A percentile compares a stretch with the other conserved stretches of the same genome.
Evolutionary conservation across 1,140 invertebrate species (phyloP).

Genomic region (Trichonephila clavata): DNA sequence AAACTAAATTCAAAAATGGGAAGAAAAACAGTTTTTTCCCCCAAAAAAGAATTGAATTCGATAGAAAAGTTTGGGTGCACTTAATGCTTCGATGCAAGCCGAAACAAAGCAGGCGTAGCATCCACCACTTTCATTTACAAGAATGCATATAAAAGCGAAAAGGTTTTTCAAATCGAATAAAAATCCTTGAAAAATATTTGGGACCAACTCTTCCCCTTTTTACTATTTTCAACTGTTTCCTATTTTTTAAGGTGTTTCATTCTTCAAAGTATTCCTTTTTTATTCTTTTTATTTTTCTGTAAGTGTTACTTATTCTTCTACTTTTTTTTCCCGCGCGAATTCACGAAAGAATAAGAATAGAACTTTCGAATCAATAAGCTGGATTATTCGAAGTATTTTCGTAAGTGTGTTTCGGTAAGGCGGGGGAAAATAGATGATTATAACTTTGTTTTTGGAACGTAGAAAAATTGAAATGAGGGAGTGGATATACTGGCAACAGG

Average conservation of each 20-base stretch:
- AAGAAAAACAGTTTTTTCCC: neutral
- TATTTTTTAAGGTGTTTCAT: neutral
- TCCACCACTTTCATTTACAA: conserved; percentile 31
- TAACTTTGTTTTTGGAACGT: neutral
- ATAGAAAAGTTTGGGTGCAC: conserved; percentile 22
- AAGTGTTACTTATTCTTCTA: conserved; percentile 18
- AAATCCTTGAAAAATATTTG: conserved; percentile 31
- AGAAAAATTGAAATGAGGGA: neutral
- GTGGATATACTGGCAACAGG: neutral
- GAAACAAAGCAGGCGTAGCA: conserved; percentile 32
- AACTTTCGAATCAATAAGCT: conserved; percentile 31
- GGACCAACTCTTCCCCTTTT: conserved; percentile 21
- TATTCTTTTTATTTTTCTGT: neutral
- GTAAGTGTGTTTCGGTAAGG: neutral
- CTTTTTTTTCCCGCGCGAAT: conserved; percentile 8
- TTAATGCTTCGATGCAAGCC: conserved; percentile 23
- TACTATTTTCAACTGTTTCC: conserved; percentile 27
- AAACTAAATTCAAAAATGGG: neutral
- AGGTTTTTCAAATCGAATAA: conserved; percentile 36
- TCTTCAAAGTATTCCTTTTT: neutral
- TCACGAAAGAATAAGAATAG: conserved; percentile 1
- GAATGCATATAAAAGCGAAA: conserved; percentile 30
- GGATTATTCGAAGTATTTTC: conserved; percentile 3
- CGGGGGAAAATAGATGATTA: conserved; percentile 16
- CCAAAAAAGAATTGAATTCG: conserved; percentile 3